Conservation (phyloP, 1,140 invertebrate genomes). For the Portunus trituberculatus region DNA sequence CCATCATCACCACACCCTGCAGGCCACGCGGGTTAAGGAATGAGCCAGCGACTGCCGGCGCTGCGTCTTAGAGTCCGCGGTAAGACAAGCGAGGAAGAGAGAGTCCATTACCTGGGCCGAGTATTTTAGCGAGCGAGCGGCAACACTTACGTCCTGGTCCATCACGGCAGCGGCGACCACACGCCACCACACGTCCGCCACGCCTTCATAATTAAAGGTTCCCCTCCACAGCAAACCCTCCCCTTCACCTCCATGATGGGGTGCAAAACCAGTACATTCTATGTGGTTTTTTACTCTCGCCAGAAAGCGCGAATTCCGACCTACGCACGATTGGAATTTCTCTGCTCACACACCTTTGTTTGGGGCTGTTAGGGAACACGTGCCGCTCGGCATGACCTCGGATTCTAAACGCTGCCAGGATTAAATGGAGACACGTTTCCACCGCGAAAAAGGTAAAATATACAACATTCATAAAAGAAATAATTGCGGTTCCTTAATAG, state of each 20-base stretch:
- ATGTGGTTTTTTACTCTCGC: background rate
- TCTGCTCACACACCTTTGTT: background rate
- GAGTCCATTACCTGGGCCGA: slow-evolving; percentile 17
- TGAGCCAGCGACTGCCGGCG: background rate
- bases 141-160: background rate
- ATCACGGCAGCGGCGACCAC: slow-evolving; percentile 5
- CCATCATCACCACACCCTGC: background rate
- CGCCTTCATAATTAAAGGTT: slow-evolving; percentile 22
- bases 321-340: slow-evolving; percentile 1
- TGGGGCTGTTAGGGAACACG: background rate
- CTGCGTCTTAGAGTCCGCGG: background rate
- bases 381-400: background rate
- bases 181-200: slow-evolving; percentile 6
- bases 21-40: background rate
- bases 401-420: background rate
- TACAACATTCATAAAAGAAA: no score
- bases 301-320: slow-evolving; percentile 9
- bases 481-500: no score
- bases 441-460: no score
- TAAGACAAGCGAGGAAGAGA: background rate
- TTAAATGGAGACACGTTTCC: background rate
- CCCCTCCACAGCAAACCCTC: background rate
- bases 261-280: background rate
- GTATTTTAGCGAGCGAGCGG: background rate
- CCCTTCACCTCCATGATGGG: background rate